Base-by-base conservation (phyloP, 2,888 invertebrate species). In the Macrophya annulata region DNA sequence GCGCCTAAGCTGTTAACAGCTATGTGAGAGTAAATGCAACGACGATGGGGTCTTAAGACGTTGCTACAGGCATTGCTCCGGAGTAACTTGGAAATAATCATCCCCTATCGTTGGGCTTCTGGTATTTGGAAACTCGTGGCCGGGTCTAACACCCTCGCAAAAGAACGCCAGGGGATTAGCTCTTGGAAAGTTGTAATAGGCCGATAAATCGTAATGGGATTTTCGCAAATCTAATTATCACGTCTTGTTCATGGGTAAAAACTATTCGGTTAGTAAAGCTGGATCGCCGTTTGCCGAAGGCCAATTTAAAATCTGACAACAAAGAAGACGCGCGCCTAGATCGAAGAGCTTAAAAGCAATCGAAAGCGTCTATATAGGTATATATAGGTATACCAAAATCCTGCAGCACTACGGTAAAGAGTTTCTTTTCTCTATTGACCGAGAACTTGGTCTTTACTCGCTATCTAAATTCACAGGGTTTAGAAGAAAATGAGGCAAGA, bases 161-260 rank as follows among this genome's bases (percentile, higher is more conserved):
- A 81, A 86, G 59, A 71, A 85, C 76, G 86, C 77, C 74, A 55
- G 82, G 71, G 82, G 86, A 87, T 86, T 84, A 85, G 68, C 86
- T 87, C 83, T 79, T 76, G 45, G 55, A 83, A 84, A 86, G 86
- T 86, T 87, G 85, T 76, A 85, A 86, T 84, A 86, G 85, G 65
- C 81, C 86, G 86, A 86, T 86, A 85, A 86, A 86, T 87, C 86
- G 87, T 85, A 87, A 87, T 86, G 86, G 85, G 86, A 85, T 84
- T 85, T 85, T 74, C 55, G 84, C 85, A 68, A 68, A 68, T 83
- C 68, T 83, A 83, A 83, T 83, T 83, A 83, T 83, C 83, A 68
- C 68, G 81, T 81, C 83, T 68, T 68, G 83, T 83, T 68, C 83
- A 37, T 25, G 48, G 48, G 68, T 15, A 45, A 65, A 71, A 83